Percentiles rank a stretch among this genome's conserved stretches.
Conservation (phyloP, 2,113 vertebrate genomes). For the Anhinga anhinga region DNA sequence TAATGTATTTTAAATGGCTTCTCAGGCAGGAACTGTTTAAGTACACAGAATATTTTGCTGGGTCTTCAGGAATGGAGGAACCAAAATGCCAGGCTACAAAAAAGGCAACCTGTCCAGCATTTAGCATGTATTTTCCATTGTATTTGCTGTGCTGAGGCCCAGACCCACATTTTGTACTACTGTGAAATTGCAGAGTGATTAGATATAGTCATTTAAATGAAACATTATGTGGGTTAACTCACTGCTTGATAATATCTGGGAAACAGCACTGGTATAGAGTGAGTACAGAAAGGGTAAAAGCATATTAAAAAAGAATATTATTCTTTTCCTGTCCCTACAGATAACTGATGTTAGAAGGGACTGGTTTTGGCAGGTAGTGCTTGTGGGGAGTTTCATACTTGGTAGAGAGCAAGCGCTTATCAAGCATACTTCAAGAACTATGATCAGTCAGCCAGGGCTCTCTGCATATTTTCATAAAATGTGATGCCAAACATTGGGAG, state of each 20-base stretch:
- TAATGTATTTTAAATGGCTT: neutral
- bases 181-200: neutral
- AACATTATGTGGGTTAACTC: neutral
- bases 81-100: neutral
- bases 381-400: neutral
- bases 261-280: neutral
- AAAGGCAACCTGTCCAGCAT: neutral
- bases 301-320: neutral
- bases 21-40: neutral
- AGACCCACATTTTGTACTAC: neutral
- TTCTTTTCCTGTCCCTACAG: neutral
- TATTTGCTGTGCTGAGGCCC: neutral
- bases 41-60: neutral
- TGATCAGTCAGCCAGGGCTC: neutral
- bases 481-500: neutral
- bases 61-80: neutral
- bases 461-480: neutral
- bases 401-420: neutral
- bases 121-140: neutral
- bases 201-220: neutral
- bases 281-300: neutral
- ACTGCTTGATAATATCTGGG: neutral
- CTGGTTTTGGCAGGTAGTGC: neutral
- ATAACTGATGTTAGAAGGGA: neutral
- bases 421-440: neutral